Conservation (phyloP, 1,140 invertebrate genomes). For the Coboldia fuscipes region DNA sequence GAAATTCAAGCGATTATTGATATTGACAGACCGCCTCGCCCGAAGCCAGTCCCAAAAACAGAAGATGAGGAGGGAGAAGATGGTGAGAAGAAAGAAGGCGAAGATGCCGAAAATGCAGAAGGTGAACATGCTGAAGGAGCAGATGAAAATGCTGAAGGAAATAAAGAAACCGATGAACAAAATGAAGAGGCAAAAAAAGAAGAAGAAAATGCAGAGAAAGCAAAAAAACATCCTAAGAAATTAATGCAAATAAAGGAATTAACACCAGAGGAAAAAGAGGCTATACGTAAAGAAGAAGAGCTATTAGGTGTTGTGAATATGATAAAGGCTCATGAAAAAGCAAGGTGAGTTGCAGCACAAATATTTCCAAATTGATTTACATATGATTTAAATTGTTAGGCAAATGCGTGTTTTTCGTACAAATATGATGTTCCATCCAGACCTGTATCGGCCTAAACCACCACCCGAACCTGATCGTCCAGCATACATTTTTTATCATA, state of each 20-base stretch:
- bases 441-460: slow-evolving; percentile 6
- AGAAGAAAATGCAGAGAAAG: not conserved
- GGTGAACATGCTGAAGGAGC: too few species aligned
- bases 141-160: too few species aligned
- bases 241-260: not conserved
- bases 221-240: not conserved
- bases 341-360: slow-evolving; percentile 22
- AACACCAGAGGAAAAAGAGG: too few species aligned
- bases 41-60: too few species aligned
- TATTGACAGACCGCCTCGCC: slow-evolving; percentile 9
- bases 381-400: slow-evolving; percentile 14
- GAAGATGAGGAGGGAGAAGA: too few species aligned
- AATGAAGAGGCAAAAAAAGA: too few species aligned
- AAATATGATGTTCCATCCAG: slow-evolving; percentile 14
- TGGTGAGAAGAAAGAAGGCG: too few species aligned
- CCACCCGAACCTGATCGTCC: slow-evolving; percentile 8
- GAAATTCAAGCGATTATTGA: slow-evolving; percentile 12
- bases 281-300: too few species aligned
- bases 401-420: too few species aligned
- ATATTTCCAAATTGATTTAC: slow-evolving; percentile 8
- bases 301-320: too few species aligned
- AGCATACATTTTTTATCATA: slow-evolving; percentile 14
- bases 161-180: too few species aligned
- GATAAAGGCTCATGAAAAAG: slow-evolving; percentile 30
- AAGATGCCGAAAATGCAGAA: too few species aligned